Percentiles rank a stretch among this genome's conserved stretches.
Conservation (phyloP, 35 echinoderm and acorn worm species). For the Diadema setosum region DNA sequence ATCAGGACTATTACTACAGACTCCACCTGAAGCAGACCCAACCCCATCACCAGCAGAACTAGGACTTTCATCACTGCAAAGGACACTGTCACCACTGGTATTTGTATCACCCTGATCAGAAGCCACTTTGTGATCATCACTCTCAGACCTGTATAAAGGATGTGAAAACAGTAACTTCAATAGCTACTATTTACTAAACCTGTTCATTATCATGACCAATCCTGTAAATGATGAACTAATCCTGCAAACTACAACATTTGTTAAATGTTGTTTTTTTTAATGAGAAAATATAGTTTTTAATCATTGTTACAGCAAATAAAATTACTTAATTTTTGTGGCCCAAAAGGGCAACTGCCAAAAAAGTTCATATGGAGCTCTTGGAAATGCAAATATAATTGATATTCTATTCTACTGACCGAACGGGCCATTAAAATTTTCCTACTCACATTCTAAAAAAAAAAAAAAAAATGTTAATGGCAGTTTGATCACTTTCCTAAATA, state of each 20-base stretch:
- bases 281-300: constrained; percentile 28
- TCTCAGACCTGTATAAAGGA: constrained; percentile 17
- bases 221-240: constrained; percentile 27
- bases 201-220: constrained; percentile 25
- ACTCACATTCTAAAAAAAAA: constrained; percentile 17
- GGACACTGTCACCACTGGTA: constrained; percentile 21
- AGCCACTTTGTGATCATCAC: constrained; percentile 17
- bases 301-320: constrained; percentile 16
- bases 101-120: constrained; percentile 20
- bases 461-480: constrained; percentile 18
- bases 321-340: constrained; percentile 22
- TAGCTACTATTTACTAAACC: constrained; percentile 27
- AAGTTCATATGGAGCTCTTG: constrained; percentile 10
- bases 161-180: constrained; percentile 23
- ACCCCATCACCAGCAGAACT: constrained; percentile 16
- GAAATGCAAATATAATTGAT: constrained; percentile 22
- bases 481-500: constrained; percentile 27
- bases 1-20: constrained; percentile 26
- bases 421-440: constrained; percentile 18
- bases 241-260: constrained; percentile 4
- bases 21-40: constrained; percentile 5
- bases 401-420: constrained; percentile 23
- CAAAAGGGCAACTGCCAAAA: constrained; percentile 21
- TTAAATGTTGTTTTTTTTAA: constrained; percentile 25
- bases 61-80: constrained; percentile 18